Base-by-base conservation (phyloP, 2,888 invertebrate genomes). In the Drosophila anomalata region DNA sequence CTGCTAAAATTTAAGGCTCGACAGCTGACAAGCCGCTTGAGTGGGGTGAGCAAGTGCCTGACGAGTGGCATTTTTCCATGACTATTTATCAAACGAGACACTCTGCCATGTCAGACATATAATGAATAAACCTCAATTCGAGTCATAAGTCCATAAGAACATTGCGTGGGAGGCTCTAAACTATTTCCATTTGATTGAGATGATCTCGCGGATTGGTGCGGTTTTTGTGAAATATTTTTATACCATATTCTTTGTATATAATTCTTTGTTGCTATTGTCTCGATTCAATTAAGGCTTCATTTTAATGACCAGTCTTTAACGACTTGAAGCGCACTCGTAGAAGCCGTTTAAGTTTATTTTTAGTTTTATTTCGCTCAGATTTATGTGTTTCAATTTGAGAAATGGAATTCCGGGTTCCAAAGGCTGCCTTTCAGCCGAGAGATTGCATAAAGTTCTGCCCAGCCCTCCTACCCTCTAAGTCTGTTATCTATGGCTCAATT, bases 361-460 rank as follows among this genome's bases (percentile, higher is more conserved):
- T 70, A 53, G 46, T 69, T 54, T 72, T 51, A 47, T 48, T 51
- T 39, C 36, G 31, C 52, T 33, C 67, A 68, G 57, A 78, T 70
- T 76, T 53, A 75, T 81, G 82, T 76, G 68, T 70, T 87, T 85
- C 66, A 75, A 46, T 67, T 83, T 63, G 47, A 71, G 65, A 39
- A 52, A 52, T 66, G 41, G 61, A 76, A 87, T 87, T 82, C 87
- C 82, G 86, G 87, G 83, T 82, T 77, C 59, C 52, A 74, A 70
- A 78, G 69, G 63, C 65, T 56, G 48, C 36, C 9, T 36, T 36
- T 36, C 36, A 36, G 36, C 36, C 36, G 5, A 12, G 36, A 36
- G 17, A 55, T 14, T 41, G 24, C 39, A 44, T 44, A 44, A 26
- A 54, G 41, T 14, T 12, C 36, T 9, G 11, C 29, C 8, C 41